Evolutionary conservation across 2,888 invertebrate genomes (phyloP).

Genomic region (Yponomeuta malinellus): DNA sequence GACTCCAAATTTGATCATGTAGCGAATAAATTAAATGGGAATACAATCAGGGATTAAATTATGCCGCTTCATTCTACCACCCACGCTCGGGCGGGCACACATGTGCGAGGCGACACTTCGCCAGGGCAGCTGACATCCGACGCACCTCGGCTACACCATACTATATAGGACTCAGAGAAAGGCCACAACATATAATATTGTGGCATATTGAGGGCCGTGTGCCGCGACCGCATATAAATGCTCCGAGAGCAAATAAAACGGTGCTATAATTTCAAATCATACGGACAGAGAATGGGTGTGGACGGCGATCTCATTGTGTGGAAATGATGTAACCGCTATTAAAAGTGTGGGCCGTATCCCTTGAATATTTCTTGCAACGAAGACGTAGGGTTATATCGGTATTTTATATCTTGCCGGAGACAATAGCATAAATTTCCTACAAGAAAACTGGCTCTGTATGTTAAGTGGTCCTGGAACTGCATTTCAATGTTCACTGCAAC

Average conservation of each 20-base stretch:
- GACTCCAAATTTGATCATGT: conserved; percentile 69
- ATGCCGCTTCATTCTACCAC: conserved; percentile 65
- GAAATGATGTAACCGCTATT: conserved; percentile 76
- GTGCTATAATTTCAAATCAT: conserved; percentile 77
- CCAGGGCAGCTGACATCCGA: conserved; percentile 22
- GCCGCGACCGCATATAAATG: conserved; percentile 72
- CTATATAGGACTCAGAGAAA: conserved; percentile 38
- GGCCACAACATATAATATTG: conserved; percentile 62
- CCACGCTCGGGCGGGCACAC: conserved; percentile 48
- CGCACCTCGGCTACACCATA: conserved; percentile 30
- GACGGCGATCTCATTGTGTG: conserved; percentile 76
- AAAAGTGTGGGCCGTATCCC: conserved; percentile 75
- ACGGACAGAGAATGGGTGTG: conserved; percentile 77
- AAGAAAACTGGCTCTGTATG: conserved; percentile 61
- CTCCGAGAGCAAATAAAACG: conserved; percentile 73
- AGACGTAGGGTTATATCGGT: conserved; percentile 74
- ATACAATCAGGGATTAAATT: conserved; percentile 74
- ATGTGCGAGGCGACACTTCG: conserved; percentile 48
- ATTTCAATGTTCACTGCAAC: conserved; percentile 48
- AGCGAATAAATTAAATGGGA: conserved; percentile 70
- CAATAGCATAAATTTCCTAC: conserved; percentile 71
- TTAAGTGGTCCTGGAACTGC: conserved; percentile 55
- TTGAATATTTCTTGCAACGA: conserved; percentile 75
- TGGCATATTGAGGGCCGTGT: conserved; percentile 56
- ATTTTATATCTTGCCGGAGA: conserved; percentile 72